phyloP scores from a whole-genome alignment of 2,888 invertebrate genomes.

The Scaptomyza flava region DNA sequence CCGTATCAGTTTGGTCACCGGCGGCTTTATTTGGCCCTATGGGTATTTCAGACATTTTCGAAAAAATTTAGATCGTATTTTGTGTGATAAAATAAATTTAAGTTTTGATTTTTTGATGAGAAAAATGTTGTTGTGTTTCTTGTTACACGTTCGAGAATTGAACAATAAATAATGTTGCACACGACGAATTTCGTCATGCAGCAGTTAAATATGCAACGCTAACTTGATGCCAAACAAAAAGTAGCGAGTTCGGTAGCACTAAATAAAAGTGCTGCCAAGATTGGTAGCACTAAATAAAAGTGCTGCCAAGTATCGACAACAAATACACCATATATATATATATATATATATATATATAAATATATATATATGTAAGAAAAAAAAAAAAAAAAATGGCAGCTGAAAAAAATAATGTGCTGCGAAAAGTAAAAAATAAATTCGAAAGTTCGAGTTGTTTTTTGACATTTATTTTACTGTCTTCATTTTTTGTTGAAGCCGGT shows the following conservation, averaged over 20 bases:
- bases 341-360: too few relatives aligned
- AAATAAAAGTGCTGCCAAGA: background rate
- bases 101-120: background rate
- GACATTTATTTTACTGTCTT: background rate
- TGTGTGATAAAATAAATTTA: background rate
- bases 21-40: background rate
- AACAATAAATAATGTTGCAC: background rate
- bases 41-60: background rate
- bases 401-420: background rate
- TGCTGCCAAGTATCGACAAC: background rate
- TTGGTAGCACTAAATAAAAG: background rate
- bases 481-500: background rate
- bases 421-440: background rate
- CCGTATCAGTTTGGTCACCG: background rate
- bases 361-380: too few relatives aligned
- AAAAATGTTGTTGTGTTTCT: background rate
- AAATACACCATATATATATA: background rate
- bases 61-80: background rate
- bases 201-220: background rate
- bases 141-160: background rate
- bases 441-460: background rate
- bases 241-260: background rate
- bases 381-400: too few relatives aligned
- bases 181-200: background rate
- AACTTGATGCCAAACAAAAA: background rate